Evolutionary conservation across 2,888 invertebrate species (phyloP).

Genomic region (Athripsodes cinereus): DNA sequence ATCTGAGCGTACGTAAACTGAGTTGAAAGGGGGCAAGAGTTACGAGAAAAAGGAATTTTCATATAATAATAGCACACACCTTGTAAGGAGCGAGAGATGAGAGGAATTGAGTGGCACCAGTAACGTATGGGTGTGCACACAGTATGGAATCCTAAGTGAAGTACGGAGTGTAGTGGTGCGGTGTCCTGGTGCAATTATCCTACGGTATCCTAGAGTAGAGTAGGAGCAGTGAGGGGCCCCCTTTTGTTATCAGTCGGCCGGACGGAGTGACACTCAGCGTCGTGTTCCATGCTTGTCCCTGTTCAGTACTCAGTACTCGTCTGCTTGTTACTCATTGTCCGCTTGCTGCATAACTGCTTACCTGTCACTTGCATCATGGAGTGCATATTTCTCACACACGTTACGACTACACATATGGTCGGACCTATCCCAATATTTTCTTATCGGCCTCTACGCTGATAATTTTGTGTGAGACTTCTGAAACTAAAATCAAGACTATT

Average conservation of each 20-base stretch:
- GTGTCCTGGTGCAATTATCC: conserved; percentile 1
- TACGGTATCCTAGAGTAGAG: not conserved
- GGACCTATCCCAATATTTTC: not conserved
- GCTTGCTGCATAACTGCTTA: not conserved
- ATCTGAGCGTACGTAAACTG: too few relatives aligned
- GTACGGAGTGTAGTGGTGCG: not conserved
- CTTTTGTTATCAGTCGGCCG: not conserved
- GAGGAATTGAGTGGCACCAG: not conserved
- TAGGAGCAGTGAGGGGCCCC: not conserved
- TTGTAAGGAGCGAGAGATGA: too few relatives aligned
- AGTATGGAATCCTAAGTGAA: not conserved
- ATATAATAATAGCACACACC: too few relatives aligned
- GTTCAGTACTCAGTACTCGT: not conserved
- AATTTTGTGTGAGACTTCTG: too few relatives aligned
- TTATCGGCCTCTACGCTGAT: too few relatives aligned
- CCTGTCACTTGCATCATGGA: not conserved
- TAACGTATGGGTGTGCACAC: not conserved
- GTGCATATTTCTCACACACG: not conserved
- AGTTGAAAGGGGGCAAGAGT: too few relatives aligned
- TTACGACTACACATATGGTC: not conserved
- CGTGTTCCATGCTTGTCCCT: not conserved
- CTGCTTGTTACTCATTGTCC: not conserved
- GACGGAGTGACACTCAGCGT: not conserved
- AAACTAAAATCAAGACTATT: too few relatives aligned
- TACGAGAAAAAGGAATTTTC: too few relatives aligned